phyloP scores from a whole-genome alignment of 2,888 invertebrate species.

The Mythimna vitellina region DNA sequence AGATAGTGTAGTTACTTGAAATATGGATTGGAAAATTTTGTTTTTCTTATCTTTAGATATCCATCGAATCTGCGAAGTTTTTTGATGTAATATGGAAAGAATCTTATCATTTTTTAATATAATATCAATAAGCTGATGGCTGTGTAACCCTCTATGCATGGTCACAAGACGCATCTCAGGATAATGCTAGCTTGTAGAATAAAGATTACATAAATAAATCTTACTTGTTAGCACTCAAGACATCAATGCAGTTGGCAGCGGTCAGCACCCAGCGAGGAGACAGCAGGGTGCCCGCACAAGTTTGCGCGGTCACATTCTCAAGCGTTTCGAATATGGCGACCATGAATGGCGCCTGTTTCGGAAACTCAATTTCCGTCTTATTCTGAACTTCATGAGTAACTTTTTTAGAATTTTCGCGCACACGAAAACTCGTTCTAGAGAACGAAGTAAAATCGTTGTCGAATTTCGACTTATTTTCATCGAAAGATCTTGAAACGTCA shows the following conservation, averaged over 20 bases:
- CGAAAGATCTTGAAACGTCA: slow-evolving; percentile 24
- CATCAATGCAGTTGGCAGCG: slow-evolving; percentile 71
- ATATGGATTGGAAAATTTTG: not conserved
- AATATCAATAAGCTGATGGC: not conserved
- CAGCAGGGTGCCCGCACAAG: slow-evolving; percentile 74
- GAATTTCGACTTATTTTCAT: slow-evolving; percentile 33
- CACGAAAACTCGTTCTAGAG: slow-evolving; percentile 4
- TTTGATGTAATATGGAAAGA: too few species aligned
- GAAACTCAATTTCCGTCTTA: slow-evolving; percentile 33
- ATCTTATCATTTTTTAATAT: not conserved
- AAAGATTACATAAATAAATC: slow-evolving; percentile 3
- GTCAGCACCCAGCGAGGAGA: slow-evolving; percentile 74
- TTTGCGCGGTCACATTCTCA: slow-evolving; percentile 75
- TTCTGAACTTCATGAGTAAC: slow-evolving; percentile 3
- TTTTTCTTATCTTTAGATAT: not conserved
- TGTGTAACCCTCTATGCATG: not conserved
- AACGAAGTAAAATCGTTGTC: slow-evolving; percentile 34
- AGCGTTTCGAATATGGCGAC: slow-evolving; percentile 78
- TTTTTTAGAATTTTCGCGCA: not conserved
- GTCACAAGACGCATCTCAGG: not conserved
- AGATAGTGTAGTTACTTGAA: not conserved
- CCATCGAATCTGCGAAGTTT: not conserved
- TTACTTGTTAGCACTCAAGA: slow-evolving; percentile 66
- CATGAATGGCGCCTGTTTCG: slow-evolving; percentile 65
- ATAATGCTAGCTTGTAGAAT: not conserved